Base-by-base conservation (phyloP, 2,888 invertebrate species). In the Metellina segmentata region DNA sequence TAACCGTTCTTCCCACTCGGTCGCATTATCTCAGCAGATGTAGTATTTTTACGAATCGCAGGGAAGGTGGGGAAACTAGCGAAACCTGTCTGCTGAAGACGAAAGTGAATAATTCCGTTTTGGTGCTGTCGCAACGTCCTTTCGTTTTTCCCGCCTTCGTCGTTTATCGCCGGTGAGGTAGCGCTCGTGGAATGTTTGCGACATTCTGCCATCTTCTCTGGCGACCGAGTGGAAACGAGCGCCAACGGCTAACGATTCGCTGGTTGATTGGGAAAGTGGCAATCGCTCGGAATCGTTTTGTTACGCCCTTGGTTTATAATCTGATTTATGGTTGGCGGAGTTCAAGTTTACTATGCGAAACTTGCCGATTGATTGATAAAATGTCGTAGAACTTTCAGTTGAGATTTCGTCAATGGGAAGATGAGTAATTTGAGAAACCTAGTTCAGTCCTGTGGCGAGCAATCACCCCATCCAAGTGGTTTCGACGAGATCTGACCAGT, bases 281-380 rank as follows among this genome's bases (percentile, higher is more conserved):
- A 34, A 34, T 34, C 34, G 34, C 1, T 4, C 34, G 34, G 34
- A 34, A 34, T 34, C 34, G 34, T 34, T 78, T 52, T 52, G 78
- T 78, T n/a, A 78, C 61, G n/a, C 78, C 51, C 78, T 77, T 78
- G 78, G 51, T 52, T 78, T 78, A 52, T 51, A 52, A 51, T 51
- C 78, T 48, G 77, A 61, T 61, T 61, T 61, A 8, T 16, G 11
- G 16, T 16, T 11, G 61, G 13, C 5, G 61, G 16, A 16, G 61
- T 61, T 61, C 61, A 61, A 61, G 61, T 61, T 61, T 16, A 8
- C 61, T 61, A 16, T 61, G 13, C 61, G 9, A 11, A 11, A 16
- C 11, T 61, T 11, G 61, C 6, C 61, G 61, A 9, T 61, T 61
- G 61, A 61, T 61, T 61, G 61, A 61, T 61, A 16, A 61, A 16